Evolutionary conservation across 2,888 invertebrate species (phyloP), one percentile per base, ranked within the genome.

Genomic region (Allophyes oxyacanthae): DNA sequence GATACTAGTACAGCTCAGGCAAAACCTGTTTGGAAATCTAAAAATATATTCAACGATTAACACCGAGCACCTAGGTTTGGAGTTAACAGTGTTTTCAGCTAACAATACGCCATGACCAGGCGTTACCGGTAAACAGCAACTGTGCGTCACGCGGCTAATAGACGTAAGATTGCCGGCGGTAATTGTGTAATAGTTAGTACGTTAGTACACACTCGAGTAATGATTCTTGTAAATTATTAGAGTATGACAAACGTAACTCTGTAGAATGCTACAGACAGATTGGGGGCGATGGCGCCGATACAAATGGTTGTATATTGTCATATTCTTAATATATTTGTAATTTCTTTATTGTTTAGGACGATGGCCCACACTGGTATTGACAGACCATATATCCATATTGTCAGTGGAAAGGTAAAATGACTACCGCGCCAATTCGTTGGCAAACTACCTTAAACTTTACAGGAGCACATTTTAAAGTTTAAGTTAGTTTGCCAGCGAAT

Each of bases 91-190:
- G 26, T 30, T 42, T 14, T 25, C 52, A 15, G n/a, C 11, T 25
- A 61, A 68, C 54, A 68, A 42, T 41, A n/a, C 25, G 15, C 28
- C 7, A 33, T 45, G 26, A 26, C 37, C 28, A 44, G n/a, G 33
- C 68, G 44, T 68, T 49, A 62, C 10, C 25, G 5, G 63, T 54
- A 41, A 43, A 46, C 49, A 56, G 2, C n/a, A 32, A 41, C 8
- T n/a, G 15, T 65, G 70, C 64, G 13, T 68, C 69, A 68, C 26
- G 6, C 1, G 4, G 32, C 26, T 64, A 64, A 65, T 51, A 57
- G 38, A 40, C 25, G 25, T 15, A 14, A 50, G 55, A 53, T 54
- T 65, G 55, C 11, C 33, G 25, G 20, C 15, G 10, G 8, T 13
- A 8, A 38, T 50, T 49, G 42, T 63, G 49, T 38, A 37, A 46